Evolutionary conservation across 2,797 vertebrate species (phyloP).

Genomic region (Lemur catta): DNA sequence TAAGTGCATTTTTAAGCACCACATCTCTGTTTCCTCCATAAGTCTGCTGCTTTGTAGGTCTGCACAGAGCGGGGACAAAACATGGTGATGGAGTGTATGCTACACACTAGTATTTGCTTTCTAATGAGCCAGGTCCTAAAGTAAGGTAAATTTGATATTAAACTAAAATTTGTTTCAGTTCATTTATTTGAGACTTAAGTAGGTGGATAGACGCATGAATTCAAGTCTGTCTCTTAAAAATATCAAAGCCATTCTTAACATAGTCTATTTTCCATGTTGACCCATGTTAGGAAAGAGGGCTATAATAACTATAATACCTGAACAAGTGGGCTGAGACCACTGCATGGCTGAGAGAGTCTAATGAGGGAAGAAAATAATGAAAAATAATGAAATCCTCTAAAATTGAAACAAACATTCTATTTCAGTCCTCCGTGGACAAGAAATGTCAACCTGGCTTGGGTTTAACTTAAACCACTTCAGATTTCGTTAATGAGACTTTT

Average conservation of each 20-base stretch:
- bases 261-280: neutral
- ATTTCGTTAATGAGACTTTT: conserved; percentile 15
- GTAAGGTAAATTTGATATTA: neutral
- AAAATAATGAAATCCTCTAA: neutral
- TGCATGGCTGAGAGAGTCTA: neutral
- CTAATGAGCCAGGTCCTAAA: neutral
- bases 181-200: neutral
- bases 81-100: neutral
- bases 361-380: neutral
- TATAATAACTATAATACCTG: accelerated
- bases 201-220: neutral
- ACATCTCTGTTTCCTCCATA: neutral
- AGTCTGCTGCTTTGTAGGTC: neutral
- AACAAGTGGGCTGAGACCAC: neutral
- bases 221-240: neutral
- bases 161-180: neutral
- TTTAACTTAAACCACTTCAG: conserved; percentile 39
- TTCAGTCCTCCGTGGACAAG: neutral
- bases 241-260: neutral
- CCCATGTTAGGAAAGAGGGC: neutral
- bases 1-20: neutral
- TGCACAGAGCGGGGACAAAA: neutral
- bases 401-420: neutral
- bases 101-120: neutral
- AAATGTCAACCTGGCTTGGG: neutral